Evolutionary conservation across 2,113 vertebrate species (phyloP).

Genomic region (Tachycineta bicolor): DNA sequence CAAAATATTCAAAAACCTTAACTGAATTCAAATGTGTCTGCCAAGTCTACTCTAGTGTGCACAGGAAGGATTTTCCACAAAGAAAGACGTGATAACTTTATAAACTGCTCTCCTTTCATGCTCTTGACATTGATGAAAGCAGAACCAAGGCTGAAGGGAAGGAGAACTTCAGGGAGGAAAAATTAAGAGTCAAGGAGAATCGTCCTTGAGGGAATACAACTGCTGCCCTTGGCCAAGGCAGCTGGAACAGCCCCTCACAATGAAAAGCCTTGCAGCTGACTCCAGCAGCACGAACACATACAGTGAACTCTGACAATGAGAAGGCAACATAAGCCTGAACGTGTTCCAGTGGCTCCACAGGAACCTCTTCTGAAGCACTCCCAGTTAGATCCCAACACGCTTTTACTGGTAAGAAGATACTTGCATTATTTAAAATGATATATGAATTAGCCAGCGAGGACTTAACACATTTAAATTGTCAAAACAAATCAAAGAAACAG

Average conservation of each 20-base stretch:
- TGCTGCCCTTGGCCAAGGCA: background rate
- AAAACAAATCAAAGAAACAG: background rate
- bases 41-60: background rate
- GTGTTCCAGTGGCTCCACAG: background rate
- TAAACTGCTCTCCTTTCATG: background rate
- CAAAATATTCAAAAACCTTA: background rate
- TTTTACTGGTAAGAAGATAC: background rate
- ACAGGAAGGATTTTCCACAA: background rate
- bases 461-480: background rate
- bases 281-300: background rate
- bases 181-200: background rate
- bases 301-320: background rate
- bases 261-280: background rate
- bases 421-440: background rate
- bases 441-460: background rate
- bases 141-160: background rate
- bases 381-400: rapidly evolving
- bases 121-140: background rate
- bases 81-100: background rate
- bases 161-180: background rate
- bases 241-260: background rate
- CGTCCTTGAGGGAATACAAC: background rate
- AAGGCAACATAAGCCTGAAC: background rate
- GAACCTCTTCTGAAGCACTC: background rate
- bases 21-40: background rate